These are phyloP conservation scores for Machimus atricapillus DNA, from an alignment of 2,888 invertebrate species.

Conservation along the genomic window DNA sequence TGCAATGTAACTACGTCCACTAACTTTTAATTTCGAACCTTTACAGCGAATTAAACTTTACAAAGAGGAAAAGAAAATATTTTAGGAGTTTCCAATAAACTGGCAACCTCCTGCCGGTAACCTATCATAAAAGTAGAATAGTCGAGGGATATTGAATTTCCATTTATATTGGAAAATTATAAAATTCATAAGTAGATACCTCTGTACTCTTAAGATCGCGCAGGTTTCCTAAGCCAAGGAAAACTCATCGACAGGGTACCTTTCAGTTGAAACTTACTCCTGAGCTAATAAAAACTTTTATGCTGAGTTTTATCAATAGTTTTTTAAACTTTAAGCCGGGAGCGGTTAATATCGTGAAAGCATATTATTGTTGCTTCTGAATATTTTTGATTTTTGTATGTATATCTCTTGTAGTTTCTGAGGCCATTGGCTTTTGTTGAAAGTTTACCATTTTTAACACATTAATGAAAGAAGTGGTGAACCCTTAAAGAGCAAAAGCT, in stretches of 20 bases:
- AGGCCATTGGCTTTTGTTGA: neutral
- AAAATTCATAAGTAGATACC: constrained; percentile 41
- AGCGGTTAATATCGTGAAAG: neutral
- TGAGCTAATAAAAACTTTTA: neutral
- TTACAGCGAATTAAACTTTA: constrained; percentile 26
- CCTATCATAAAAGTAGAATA: constrained; percentile 32
- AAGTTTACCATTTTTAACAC: neutral
- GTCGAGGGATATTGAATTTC: constrained; percentile 44
- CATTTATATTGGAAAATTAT: constrained; percentile 46
- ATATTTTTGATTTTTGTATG: neutral
- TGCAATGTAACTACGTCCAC: neutral
- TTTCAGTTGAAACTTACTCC: neutral
- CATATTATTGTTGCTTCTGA: neutral
- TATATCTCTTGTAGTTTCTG: neutral
- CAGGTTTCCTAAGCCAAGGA: neutral
- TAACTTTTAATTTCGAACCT: constrained; percentile 28
- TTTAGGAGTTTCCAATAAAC: constrained; percentile 29
- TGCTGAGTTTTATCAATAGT: neutral
- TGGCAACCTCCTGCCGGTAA: neutral
- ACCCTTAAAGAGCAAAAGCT: neutral
- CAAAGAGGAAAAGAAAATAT: constrained; percentile 3
- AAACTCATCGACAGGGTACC: neutral
- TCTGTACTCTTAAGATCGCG: neutral
- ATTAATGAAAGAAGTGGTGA: neutral
- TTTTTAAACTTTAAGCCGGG: neutral